phyloP scores from a whole-genome alignment of 1,140 invertebrate species.

The Reticulitermes speratus region DNA sequence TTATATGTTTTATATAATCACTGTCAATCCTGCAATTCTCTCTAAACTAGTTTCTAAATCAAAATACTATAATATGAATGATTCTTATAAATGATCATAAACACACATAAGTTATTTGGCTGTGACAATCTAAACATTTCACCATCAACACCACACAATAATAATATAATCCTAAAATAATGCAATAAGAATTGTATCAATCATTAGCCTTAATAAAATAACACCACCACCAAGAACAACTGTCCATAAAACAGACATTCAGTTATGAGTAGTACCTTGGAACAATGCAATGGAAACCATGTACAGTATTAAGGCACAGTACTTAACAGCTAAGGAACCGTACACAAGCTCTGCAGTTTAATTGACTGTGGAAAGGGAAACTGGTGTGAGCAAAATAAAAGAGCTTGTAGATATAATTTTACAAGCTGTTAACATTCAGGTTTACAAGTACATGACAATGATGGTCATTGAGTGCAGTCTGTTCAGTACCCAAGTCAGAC shows the following conservation, averaged over 20 bases:
- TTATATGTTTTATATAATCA: not conserved
- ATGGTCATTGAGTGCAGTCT: no score
- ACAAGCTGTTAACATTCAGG: no score
- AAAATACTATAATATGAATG: not conserved
- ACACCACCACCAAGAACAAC: not conserved
- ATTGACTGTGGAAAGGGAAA: no score
- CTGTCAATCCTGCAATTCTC: not conserved
- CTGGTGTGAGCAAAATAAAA: no score
- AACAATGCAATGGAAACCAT: conserved; percentile 5
- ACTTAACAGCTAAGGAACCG: no score
- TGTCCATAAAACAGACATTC: not conserved
- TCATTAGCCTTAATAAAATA: not conserved
- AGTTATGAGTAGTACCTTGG: not conserved
- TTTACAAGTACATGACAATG: no score
- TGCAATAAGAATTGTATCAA: not conserved
- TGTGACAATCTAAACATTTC: not conserved
- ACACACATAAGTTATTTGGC: not conserved
- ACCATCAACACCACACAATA: not conserved
- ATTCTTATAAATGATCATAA: not conserved
- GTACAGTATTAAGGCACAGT: not conserved
- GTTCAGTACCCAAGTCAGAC: no score
- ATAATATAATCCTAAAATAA: not conserved
- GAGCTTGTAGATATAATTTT: no score
- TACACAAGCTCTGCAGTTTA: no score
- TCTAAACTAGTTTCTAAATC: not conserved